Evolutionary conservation across 2,113 vertebrate genomes (phyloP), one percentile per base, ranked within the genome.

Genomic region (Oryzias celebensis): DNA sequence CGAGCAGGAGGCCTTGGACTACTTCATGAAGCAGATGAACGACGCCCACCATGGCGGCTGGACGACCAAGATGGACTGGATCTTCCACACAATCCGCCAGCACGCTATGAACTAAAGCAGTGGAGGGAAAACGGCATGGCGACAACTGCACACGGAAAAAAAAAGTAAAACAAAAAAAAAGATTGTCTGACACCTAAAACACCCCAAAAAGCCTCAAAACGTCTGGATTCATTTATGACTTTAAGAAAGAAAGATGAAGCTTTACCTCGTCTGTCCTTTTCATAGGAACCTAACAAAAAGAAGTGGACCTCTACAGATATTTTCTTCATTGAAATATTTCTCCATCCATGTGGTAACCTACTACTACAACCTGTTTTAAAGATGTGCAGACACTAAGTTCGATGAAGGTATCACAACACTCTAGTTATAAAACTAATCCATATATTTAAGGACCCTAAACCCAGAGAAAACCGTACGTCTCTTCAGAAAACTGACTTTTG

Each of bases 11-110:
- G 97, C 97, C 74, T 90, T 99, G 63, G 97, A 99, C 85, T 99
- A 99, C 87, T 99, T 99, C 91, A 98, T 98, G 95, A 99, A 99
- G 80, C 97, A 99, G 82, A 98, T 98, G 96, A 98, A 99, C 60
- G 97, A 98, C 65, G 97, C 97, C 77, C 97, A 99, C 79, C 96
- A 98, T 68, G 97, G 97, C 62, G 96, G 97, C 82, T 98, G 97
- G 97, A 99, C 97, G 59, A 99, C 97, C 65, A 99, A 99, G 91
- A 98, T 99, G 95, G 97, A 98, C 89, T 98, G 97, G 97, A 98
- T 99, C 91, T 99, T 99, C 91, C 97, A 98, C 90, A 99, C 97
- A 61, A 99, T 99, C 88, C 96, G 98, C 75, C 97, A 99, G 69
- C 96, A 98, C 1, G 94, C 96, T 81, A 95, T 98, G 95, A 98